phyloP scores from a whole-genome alignment of 1,140 invertebrate genomes.

The Drosophila nigrodunni region DNA sequence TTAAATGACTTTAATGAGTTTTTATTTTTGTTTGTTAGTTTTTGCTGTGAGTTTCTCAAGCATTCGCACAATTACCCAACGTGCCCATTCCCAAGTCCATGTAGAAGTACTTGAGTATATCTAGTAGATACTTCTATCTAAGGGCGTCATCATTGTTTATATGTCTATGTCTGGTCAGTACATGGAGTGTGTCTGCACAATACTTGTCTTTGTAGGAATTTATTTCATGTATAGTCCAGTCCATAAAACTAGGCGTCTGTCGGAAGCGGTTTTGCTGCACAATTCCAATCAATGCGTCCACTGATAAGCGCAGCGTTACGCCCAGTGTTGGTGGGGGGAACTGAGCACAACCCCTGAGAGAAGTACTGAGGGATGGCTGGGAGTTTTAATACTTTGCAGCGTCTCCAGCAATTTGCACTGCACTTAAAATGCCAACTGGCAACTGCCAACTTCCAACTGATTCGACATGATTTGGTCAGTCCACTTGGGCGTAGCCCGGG shows the following conservation, averaged over 20 bases:
- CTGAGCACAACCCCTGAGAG: slow-evolving; percentile 11
- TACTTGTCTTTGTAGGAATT: slow-evolving; percentile 16
- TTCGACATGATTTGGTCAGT: slow-evolving; percentile 53
- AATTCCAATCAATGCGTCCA: slow-evolving; percentile 72
- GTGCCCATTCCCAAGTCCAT: neutral
- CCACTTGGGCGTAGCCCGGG: slow-evolving; percentile 26
- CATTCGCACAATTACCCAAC: slow-evolving; percentile 31
- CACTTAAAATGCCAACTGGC: slow-evolving; percentile 66
- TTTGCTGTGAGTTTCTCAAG: slow-evolving; percentile 5
- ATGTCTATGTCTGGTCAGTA: slow-evolving; percentile 53
- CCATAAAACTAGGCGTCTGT: slow-evolving; percentile 60
- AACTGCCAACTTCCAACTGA: slow-evolving; percentile 22
- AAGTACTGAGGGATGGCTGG: slow-evolving; percentile 11
- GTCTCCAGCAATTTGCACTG: slow-evolving; percentile 67
- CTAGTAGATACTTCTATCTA: slow-evolving; percentile 22
- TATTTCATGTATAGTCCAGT: slow-evolving; percentile 6
- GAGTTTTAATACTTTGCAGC: slow-evolving; percentile 30
- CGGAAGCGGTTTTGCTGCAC: slow-evolving; percentile 51
- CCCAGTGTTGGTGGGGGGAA: slow-evolving; percentile 43
- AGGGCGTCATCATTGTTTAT: slow-evolving; percentile 61
- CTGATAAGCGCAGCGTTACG: slow-evolving; percentile 69
- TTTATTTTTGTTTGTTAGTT: neutral
- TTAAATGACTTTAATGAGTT: slow-evolving; percentile 40
- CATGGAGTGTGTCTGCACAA: slow-evolving; percentile 21
- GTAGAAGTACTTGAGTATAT: neutral